phyloP scores from a whole-genome alignment of 2,113 vertebrate genomes.

The Thamnaconus septentrionalis region DNA sequence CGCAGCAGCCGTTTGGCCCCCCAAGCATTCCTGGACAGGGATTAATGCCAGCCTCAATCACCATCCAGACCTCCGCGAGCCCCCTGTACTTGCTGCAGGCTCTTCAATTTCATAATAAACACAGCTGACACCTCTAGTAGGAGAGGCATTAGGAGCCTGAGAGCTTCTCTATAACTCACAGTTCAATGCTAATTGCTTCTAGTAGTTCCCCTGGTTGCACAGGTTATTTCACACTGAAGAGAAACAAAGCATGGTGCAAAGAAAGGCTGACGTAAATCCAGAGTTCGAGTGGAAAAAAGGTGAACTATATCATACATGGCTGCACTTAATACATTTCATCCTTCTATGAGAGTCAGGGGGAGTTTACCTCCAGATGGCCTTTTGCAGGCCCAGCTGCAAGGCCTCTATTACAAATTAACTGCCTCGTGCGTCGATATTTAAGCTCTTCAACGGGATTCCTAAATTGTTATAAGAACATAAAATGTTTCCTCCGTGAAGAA shows the following conservation, averaged over 20 bases:
- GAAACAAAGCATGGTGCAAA: slow-evolving; percentile 11
- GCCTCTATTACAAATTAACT: slow-evolving; percentile 24
- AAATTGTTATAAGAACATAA: slow-evolving; percentile 36
- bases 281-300: slow-evolving; percentile 20
- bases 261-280: slow-evolving; percentile 11
- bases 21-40: slow-evolving; percentile 19
- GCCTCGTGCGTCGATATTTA: slow-evolving; percentile 8
- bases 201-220: slow-evolving; percentile 26
- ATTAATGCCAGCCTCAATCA: slow-evolving; percentile 37
- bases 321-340: slow-evolving; percentile 9
- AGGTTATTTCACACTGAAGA: slow-evolving; percentile 3
- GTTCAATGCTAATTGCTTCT: slow-evolving; percentile 35
- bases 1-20: not conserved
- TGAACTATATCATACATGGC: not conserved
- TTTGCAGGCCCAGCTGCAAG: slow-evolving; percentile 23
- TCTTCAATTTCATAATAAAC: slow-evolving; percentile 50
- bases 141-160: slow-evolving; percentile 22
- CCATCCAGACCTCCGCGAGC: slow-evolving; percentile 7
- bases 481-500: not conserved
- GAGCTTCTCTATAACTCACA: slow-evolving; percentile 22
- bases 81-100: not conserved
- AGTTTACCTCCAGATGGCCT: slow-evolving; percentile 8
- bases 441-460: slow-evolving; percentile 7
- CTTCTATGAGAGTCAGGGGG: not conserved
- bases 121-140: slow-evolving; percentile 43